Evolutionary conservation across 2,113 vertebrate species (phyloP).

Genomic region (Mustelus asterias): DNA sequence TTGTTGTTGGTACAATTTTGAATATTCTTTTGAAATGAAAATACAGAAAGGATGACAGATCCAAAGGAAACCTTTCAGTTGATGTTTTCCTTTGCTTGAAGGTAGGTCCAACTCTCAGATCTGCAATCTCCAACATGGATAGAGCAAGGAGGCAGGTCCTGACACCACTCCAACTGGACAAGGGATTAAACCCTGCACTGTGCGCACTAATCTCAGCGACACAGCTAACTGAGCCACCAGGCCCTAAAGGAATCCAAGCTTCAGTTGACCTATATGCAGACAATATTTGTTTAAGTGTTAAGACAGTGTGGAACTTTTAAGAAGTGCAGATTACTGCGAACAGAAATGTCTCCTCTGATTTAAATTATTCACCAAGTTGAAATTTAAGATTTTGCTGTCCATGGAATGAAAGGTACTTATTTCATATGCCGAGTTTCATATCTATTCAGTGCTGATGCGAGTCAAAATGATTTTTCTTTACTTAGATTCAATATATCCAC

Average conservation of each 20-base stretch:
- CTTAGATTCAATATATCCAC: not conserved
- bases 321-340: not conserved
- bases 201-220: too few species aligned
- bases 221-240: too few species aligned
- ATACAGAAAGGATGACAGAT: not conserved
- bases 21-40: not conserved
- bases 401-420: not conserved
- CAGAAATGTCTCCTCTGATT: not conserved
- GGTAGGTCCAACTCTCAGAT: too few species aligned
- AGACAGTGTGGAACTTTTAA: not conserved
- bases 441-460: not conserved
- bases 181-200: too few species aligned
- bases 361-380: slow-evolving; percentile 3
- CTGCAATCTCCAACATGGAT: too few species aligned
- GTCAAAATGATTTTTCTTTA: not conserved
- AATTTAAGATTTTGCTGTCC: not conserved
- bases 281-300: not conserved
- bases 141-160: too few species aligned
- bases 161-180: too few species aligned
- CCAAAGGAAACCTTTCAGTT: too few species aligned
- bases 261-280: not conserved
- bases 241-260: too few species aligned
- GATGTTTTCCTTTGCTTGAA: too few species aligned
- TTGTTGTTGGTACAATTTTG: not conserved
- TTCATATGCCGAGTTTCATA: not conserved